Evolutionary conservation across 2,797 vertebrate species (phyloP).

Genomic region (Ceyx erithaca): DNA sequence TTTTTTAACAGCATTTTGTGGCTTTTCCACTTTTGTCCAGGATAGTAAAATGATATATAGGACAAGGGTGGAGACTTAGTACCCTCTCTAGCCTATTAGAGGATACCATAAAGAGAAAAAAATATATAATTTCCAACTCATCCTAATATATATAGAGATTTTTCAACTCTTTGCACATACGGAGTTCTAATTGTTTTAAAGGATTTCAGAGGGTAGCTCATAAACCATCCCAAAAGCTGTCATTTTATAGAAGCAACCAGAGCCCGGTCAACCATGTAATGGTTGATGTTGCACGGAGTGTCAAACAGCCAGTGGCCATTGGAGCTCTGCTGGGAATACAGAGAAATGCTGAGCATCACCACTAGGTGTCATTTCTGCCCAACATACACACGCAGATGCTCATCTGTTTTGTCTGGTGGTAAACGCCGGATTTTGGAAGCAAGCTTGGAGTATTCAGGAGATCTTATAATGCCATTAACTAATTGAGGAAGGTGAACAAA

Average conservation of each 20-base stretch:
- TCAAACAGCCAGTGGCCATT: neutral
- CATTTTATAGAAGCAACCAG: neutral
- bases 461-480: neutral
- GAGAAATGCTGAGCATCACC: slow-evolving; percentile 21
- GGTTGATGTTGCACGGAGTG: neutral
- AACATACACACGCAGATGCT: neutral
- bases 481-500: slow-evolving; percentile 6
- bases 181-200: slow-evolving; percentile 39
- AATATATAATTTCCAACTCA: slow-evolving; percentile 31
- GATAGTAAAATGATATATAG: slow-evolving; percentile 56
- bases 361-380: slow-evolving; percentile 76
- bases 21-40: slow-evolving; percentile 62
- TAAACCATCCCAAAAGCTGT: slow-evolving; percentile 2
- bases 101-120: slow-evolving; percentile 9
- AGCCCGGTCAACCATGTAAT: neutral
- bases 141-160: slow-evolving; percentile 26
- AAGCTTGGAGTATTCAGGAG: neutral
- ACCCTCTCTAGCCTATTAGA: neutral
- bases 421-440: neutral
- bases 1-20: slow-evolving; percentile 57
- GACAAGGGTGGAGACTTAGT: slow-evolving; percentile 21
- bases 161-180: slow-evolving; percentile 13
- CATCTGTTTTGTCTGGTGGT: neutral
- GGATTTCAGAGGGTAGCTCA: slow-evolving; percentile 15
- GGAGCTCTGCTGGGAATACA: neutral